These are phyloP conservation scores for Nowickia ferox DNA, from an alignment of 2,888 invertebrate genomes.

Conservation along the genomic window DNA sequence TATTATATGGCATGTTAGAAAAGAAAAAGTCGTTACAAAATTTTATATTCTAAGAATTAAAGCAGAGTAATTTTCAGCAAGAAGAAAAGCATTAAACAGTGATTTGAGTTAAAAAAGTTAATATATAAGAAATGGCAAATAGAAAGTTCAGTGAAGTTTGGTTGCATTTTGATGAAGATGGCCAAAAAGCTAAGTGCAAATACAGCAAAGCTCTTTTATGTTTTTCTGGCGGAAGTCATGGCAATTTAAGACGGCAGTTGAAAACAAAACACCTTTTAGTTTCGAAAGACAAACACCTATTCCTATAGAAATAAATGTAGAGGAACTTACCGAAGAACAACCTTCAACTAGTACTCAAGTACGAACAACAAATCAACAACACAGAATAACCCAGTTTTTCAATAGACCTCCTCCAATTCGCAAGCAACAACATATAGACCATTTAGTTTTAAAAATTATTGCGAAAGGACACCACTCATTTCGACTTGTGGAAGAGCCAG, in stretches of 20 bases:
- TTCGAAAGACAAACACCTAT: background rate
- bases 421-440: background rate
- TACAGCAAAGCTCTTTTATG: slow-evolving; percentile 1
- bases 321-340: background rate
- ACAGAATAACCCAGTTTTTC: background rate
- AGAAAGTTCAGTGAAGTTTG: background rate
- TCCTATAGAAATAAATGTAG: background rate
- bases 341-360: background rate
- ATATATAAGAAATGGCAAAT: background rate
- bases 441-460: slow-evolving; percentile 4
- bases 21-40: background rate
- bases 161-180: slow-evolving; percentile 27
- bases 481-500: background rate
- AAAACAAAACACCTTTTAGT: slow-evolving; percentile 2
- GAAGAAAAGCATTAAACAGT: background rate
- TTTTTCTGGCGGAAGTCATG: slow-evolving; percentile 1
- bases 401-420: background rate
- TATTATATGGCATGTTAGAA: too few species aligned
- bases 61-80: background rate
- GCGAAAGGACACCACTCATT: slow-evolving; percentile 23
- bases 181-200: slow-evolving; percentile 52
- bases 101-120: too few species aligned
- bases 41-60: background rate
- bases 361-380: background rate
- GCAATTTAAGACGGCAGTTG: slow-evolving; percentile 32